Evolutionary conservation across 1,140 invertebrate genomes (phyloP), one percentile per base, ranked within the genome.

Genomic region (Papilio glaucus): DNA sequence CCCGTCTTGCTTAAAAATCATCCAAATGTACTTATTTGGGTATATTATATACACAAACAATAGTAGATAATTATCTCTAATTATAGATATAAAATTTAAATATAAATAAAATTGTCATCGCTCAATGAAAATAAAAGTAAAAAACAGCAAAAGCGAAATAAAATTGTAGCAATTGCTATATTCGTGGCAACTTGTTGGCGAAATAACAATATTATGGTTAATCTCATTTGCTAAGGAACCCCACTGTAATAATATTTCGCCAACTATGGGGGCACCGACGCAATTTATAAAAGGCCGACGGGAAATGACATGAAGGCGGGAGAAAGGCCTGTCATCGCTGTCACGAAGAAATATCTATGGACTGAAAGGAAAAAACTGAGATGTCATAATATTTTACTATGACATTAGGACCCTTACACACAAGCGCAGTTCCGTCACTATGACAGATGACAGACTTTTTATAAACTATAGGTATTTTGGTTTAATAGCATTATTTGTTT

Each of bases 281-380:
- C 83, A 91, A 88, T 89, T 89, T 90, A 85, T 85, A 84, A 88
- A 86, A 87, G 85, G 82, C 81, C 82, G 78, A 77, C 80, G 78
- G 73, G 79, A 80, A 83, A 85, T 85, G 86, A 83, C 86, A 77
- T 78, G 81, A 79, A 84, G 87, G 85, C 87, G 88, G 88, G 85
- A 88, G 80, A 87, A 86, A 81, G 85, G 80, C 79, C 88, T 88
- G 89, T 91, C 89, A 88, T 84, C 85, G 83, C 84, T 84, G 84
- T 84, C 85, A 83, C 73, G 72, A 77, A 74, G 77, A 83, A 85
- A 88, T 88, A 85, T 86, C 82, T 83, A 85, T 86, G 85, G 84
- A 86, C 78, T 76, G 79, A 74, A 78, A 74, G 73, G 79, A 84
- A 83, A 85, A 87, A 90, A 86, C 79, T 82, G 82, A 82, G 79